Conservation (phyloP, 2,888 invertebrate species). For the Drosophila monieri region DNA sequence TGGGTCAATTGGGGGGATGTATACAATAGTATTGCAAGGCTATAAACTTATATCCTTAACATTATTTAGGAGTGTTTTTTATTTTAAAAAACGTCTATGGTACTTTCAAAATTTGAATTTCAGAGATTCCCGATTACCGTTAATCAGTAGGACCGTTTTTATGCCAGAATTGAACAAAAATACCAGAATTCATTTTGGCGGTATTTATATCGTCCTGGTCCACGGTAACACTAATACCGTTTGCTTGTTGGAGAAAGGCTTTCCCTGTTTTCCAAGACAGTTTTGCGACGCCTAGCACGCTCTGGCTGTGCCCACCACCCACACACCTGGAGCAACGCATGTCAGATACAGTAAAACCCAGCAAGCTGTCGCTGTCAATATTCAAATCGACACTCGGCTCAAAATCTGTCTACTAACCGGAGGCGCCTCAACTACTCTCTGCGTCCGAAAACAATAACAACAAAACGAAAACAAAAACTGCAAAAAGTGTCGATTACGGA, state of each 20-base stretch:
- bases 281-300: constrained; percentile 12
- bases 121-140: not conserved
- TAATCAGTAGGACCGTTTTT: not conserved
- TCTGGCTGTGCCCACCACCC: constrained; percentile 12
- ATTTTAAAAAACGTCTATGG: too few species aligned
- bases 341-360: constrained; percentile 2
- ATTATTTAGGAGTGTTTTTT: too few species aligned
- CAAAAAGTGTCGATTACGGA: constrained; percentile 3
- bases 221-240: not conserved
- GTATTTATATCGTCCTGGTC: not conserved
- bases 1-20: too few species aligned
- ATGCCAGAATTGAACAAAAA: not conserved
- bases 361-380: not conserved
- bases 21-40: too few species aligned
- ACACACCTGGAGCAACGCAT: not conserved
- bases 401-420: not conserved
- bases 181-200: not conserved
- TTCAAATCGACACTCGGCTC: constrained; percentile 1
- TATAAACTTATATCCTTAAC: too few species aligned
- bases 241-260: constrained; percentile 22
- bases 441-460: not conserved
- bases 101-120: not conserved
- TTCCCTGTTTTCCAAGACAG: constrained; percentile 19
- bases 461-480: not conserved
- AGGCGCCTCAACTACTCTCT: not conserved